Evolutionary conservation across 2,888 invertebrate species (phyloP), one percentile per base, ranked within the genome.

Genomic region (Agonopterix arenella): DNA sequence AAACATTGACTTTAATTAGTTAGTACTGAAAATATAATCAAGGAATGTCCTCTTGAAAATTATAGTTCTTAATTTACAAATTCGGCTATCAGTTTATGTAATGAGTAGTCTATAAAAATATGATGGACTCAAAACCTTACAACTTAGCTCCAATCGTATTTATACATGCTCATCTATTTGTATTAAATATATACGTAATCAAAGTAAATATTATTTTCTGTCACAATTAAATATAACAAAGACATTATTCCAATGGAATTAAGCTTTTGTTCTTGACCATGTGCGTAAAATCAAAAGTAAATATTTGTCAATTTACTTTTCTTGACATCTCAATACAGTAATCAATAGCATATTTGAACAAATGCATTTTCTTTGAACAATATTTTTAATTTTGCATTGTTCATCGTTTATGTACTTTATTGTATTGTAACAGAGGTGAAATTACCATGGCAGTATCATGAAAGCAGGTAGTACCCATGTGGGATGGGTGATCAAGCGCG

Each of bases 221-320:
- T 40, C 40, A 46, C 42, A 36, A 42, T 46, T 38, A 37, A n/a
- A 45, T 18, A n/a, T 45, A 50, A 57, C 51, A 44, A 40, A 46
- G 42, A 46, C 46, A 52, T 54, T 52, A 51, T 56, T 47, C 45
- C 43, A 49, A 41, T 41, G 40, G 51, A 52, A 53, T 45, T 52
- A 44, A 51, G 43, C 43, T 41, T 42, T 55, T 54, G 50, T 55
- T 11, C 38, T 8, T 36, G 11, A 2, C 7, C 40, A 48, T 48
- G 45, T 56, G 54, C 56, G 55, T 57, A 58, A 56, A 59, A 56
- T 59, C 49, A 53, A 46, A 44, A 48, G 38, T 50, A 56, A 56
- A 55, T 45, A 54, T 11, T 11, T 13, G 44, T 43, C 7, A 13
- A 44, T 42, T 11, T 28, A 36, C 36, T 7, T 9, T 10, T 47